A percentile compares a stretch with the other conserved stretches of the same genome.
Evolutionary conservation across 2,113 vertebrate species (phyloP).

Genomic region (Rhizomys pruinosus): DNA sequence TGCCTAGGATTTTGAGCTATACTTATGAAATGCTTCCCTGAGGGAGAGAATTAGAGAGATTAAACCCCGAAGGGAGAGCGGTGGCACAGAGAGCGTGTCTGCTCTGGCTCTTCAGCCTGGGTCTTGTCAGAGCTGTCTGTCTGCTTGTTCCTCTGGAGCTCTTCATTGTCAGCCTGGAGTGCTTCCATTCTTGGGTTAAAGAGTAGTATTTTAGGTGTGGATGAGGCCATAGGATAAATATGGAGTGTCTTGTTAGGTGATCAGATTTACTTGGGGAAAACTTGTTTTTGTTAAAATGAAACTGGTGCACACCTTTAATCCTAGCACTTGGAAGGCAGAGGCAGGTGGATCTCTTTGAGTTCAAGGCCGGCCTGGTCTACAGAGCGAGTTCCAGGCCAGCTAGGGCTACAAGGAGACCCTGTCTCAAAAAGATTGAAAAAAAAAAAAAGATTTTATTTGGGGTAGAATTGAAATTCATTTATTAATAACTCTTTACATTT

Average conservation of each 20-base stretch:
- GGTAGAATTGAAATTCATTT: slow-evolving; percentile 40
- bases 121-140: neutral
- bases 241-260: neutral
- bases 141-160: neutral
- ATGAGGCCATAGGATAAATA: no score
- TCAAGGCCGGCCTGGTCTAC: no score
- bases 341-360: no score
- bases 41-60: neutral
- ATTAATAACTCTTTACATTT: no score
- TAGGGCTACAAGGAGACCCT: no score
- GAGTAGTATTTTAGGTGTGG: neutral
- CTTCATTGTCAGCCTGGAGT: neutral
- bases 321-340: no score
- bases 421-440: no score
- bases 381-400: no score
- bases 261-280: neutral
- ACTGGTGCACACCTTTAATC: no score
- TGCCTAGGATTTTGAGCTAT: slow-evolving; percentile 19
- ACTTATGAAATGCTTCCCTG: neutral
- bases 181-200: neutral
- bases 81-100: neutral
- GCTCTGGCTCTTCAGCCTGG: neutral
- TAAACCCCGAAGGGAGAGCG: neutral
- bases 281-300: neutral
- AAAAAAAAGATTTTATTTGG: slow-evolving; percentile 40